Evolutionary conservation across 2,888 invertebrate species (phyloP).

Genomic region (Spodoptera littoralis): DNA sequence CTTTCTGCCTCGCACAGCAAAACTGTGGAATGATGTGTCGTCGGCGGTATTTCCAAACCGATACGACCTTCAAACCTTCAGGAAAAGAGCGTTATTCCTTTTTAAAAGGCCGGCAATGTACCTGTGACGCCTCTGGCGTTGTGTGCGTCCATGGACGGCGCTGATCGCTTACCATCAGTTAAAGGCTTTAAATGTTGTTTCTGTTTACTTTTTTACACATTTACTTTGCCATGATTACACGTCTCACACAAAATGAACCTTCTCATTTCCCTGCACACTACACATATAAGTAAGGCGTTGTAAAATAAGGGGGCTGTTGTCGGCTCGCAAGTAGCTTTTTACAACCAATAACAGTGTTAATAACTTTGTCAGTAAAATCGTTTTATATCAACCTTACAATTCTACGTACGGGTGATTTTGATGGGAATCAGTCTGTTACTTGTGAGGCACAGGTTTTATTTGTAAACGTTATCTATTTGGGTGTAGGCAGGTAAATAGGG

Average conservation of each 20-base stretch:
- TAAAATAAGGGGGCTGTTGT: conserved; percentile 65
- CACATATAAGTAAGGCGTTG: conserved; percentile 51
- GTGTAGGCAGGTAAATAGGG: neutral
- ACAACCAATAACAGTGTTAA: conserved; percentile 71
- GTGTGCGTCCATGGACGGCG: no score
- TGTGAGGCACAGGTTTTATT: conserved; percentile 5
- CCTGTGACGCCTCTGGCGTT: no score
- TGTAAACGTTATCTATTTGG: conserved; percentile 12
- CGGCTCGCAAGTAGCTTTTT: conserved; percentile 68
- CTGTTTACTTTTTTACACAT: no score
- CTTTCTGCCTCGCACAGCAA: no score
- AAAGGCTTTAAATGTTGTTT: no score
- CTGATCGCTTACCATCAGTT: no score
- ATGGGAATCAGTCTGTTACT: conserved; percentile 13
- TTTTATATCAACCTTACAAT: conserved; percentile 62
- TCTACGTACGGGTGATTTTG: conserved; percentile 18
- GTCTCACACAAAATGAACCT: conserved; percentile 3
- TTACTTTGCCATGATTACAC: no score
- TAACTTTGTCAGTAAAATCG: conserved; percentile 70
- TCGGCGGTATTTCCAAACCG: no score
- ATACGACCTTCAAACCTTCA: no score
- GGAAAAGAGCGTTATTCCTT: no score
- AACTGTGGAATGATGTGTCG: no score
- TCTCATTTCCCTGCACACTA: conserved; percentile 3
- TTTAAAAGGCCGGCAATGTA: no score